Percentiles rank a stretch among this genome's conserved stretches.
These are phyloP conservation scores for Andrena marginata DNA, from an alignment of 2,888 invertebrate genomes.

Conservation along the genomic window DNA sequence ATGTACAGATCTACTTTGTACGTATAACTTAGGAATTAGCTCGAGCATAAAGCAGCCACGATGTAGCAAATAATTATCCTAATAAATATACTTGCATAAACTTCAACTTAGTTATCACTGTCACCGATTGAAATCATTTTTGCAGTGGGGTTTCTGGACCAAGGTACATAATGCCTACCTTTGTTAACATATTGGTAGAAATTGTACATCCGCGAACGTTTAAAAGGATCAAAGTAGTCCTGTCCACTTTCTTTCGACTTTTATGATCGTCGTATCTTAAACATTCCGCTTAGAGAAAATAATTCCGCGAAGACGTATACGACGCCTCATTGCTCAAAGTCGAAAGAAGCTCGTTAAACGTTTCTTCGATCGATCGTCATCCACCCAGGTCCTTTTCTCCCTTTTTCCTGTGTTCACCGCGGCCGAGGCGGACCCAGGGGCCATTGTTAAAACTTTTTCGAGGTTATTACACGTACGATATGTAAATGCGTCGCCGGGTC, in stretches of 20 bases:
- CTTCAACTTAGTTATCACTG: constrained; percentile 37
- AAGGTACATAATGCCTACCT: constrained; percentile 32
- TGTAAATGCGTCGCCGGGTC: constrained; percentile 75
- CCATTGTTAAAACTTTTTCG: constrained; percentile 75
- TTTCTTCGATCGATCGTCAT: constrained; percentile 39
- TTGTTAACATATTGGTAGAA: neutral
- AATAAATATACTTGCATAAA: too few species aligned
- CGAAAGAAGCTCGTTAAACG: constrained; percentile 54
- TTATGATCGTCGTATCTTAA: neutral
- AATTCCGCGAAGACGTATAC: constrained; percentile 13
- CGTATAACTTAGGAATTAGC: too few species aligned
- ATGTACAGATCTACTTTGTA: too few species aligned
- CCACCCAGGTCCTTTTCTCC: constrained; percentile 4
- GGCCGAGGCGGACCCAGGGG: constrained; percentile 55
- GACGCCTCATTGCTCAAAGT: constrained; percentile 34
- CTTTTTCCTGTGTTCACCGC: constrained; percentile 37
- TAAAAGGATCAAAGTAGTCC: neutral
- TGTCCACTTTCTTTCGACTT: constrained; percentile 6
- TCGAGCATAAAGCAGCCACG: too few species aligned
- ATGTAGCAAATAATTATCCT: too few species aligned
- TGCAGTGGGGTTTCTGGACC: constrained; percentile 34
- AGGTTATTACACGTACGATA: constrained; percentile 76
- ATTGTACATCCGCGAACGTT: too few species aligned
- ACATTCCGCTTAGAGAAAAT: constrained; percentile 14
- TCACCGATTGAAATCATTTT: constrained; percentile 34